phyloP scores from a whole-genome alignment of 2,113 vertebrate species.

The Hippocampus guttulatus region DNA sequence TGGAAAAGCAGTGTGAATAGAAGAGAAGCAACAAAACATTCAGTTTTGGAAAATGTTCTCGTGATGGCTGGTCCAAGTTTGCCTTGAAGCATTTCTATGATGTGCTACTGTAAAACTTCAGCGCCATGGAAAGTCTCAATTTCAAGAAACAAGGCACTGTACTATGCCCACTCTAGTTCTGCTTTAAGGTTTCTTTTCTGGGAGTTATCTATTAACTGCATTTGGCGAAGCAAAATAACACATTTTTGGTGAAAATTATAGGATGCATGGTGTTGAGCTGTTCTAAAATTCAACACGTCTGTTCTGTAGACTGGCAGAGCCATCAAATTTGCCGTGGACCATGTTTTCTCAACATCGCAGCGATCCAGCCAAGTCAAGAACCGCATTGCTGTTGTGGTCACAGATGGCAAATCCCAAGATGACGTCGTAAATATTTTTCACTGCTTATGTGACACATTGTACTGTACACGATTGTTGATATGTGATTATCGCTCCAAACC shows the following conservation, averaged over 20 bases:
- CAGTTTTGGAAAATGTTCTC: not conserved
- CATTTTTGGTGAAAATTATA: not conserved
- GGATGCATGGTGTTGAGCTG: not conserved
- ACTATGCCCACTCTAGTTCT: too few relatives aligned
- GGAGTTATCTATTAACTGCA: not conserved
- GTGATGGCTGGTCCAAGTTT: not conserved
- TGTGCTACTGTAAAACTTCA: not conserved
- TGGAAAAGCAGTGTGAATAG: not conserved
- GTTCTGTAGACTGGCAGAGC: constrained; percentile 71
- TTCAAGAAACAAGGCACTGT: not conserved
- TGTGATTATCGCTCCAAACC: not conserved
- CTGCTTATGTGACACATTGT: not conserved
- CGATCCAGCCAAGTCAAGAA: constrained; percentile 67
- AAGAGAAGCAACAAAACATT: not conserved
- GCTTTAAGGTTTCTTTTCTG: not conserved
- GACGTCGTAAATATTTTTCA: constrained; percentile 63
- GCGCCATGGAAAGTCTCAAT: not conserved
- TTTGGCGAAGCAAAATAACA: constrained; percentile 1
- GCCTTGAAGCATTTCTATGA: too few relatives aligned
- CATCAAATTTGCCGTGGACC: constrained; percentile 75
- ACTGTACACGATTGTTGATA: not conserved
- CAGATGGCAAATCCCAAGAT: constrained; percentile 79
- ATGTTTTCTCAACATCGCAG: constrained; percentile 70
- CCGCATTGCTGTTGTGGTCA: constrained; percentile 76
- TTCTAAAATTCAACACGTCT: not conserved